Conservation (phyloP, 2,888 invertebrate species). For the Cremastinae sp. region DNA sequence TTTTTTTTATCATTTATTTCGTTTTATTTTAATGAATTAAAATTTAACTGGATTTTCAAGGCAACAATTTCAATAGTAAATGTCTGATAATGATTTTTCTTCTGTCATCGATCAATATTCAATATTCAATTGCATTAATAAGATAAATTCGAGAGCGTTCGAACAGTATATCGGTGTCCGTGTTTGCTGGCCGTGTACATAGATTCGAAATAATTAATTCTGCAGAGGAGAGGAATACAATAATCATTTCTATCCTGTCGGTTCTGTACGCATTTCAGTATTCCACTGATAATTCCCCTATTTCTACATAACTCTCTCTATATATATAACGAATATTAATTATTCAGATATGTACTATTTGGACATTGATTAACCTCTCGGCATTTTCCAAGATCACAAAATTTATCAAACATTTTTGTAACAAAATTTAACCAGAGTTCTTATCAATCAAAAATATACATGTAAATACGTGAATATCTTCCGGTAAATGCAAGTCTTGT, state of each 20-base stretch:
- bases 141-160: conserved; percentile 12
- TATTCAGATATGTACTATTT: neutral
- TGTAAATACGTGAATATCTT: no score
- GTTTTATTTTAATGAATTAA: neutral
- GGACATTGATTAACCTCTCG: no score
- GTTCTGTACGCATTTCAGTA: no score
- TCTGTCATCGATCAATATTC: conserved; percentile 13
- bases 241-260: conserved; percentile 17
- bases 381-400: no score
- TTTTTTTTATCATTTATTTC: no score
- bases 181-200: conserved; percentile 2
- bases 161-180: conserved; percentile 5
- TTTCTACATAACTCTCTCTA: neutral
- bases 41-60: neutral
- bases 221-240: conserved; percentile 5
- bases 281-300: no score
- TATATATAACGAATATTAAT: neutral
- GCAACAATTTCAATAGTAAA: neutral
- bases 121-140: conserved; percentile 29
- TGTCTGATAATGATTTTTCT: neutral
- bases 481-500: no score
- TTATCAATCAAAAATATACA: no score
- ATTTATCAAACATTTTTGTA: no score
- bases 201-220: conserved; percentile 32
- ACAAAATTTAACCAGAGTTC: no score